phyloP scores from a whole-genome alignment of 2,888 invertebrate genomes.

The Clusia tigrina region DNA sequence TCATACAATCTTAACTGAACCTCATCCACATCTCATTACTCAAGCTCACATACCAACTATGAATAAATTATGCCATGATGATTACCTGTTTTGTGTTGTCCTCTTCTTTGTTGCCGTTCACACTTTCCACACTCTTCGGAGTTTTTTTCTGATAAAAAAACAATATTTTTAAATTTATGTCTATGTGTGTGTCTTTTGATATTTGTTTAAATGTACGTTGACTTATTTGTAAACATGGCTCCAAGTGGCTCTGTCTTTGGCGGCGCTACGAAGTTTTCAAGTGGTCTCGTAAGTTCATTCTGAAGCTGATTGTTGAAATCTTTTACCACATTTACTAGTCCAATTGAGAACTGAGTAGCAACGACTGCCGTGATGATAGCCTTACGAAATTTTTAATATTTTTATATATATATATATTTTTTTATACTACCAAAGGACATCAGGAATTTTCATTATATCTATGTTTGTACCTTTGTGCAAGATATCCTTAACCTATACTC shows the following conservation, averaged over 20 bases:
- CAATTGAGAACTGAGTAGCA: too few species aligned
- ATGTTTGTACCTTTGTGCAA: background rate
- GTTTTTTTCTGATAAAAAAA: conserved; percentile 37
- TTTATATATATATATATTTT: conserved; percentile 11
- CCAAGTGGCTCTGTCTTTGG: too few species aligned
- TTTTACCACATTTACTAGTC: too few species aligned
- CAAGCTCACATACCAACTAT: too few species aligned
- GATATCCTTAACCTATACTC: background rate
- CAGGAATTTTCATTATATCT: background rate
- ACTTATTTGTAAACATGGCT: conserved; percentile 2
- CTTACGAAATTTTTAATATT: too few species aligned
- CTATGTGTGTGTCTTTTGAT: conserved; percentile 21
- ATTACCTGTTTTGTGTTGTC: conserved; percentile 39
- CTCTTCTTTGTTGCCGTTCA: conserved; percentile 61
- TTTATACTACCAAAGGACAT: background rate
- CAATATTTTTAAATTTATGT: conserved; percentile 14
- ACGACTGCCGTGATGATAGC: too few species aligned
- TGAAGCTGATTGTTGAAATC: too few species aligned
- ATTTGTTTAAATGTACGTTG: conserved; percentile 9
- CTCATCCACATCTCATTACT: background rate
- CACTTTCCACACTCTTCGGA: conserved; percentile 54
- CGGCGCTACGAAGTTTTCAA: too few species aligned
- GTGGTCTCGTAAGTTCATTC: too few species aligned
- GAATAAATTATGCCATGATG: conserved; percentile 35
- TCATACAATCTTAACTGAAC: background rate